Evolutionary conservation across 2,113 vertebrate genomes (phyloP).

Genomic region (Paratilapia polleni): DNA sequence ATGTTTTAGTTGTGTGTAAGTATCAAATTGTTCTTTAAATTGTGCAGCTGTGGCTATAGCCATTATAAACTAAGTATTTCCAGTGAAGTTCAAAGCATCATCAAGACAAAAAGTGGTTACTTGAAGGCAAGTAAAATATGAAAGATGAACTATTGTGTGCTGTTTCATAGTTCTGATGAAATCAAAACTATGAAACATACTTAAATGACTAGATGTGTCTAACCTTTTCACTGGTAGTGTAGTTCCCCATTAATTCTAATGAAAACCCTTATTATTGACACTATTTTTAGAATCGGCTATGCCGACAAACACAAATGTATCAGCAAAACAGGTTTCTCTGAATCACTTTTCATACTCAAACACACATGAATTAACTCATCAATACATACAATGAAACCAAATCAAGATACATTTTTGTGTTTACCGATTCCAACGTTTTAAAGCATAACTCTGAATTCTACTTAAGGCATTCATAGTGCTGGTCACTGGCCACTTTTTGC

Average conservation of each 20-base stretch:
- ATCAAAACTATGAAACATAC: background rate
- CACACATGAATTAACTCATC: background rate
- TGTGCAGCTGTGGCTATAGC: background rate
- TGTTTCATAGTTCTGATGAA: background rate
- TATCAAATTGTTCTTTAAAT: background rate
- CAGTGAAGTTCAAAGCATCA: background rate
- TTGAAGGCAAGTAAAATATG: background rate
- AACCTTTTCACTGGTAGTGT: fast-evolving
- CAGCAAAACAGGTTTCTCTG: background rate
- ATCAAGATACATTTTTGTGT: background rate
- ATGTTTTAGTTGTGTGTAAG: background rate
- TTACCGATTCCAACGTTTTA: background rate
- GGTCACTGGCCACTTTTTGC: background rate
- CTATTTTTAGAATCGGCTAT: fast-evolving
- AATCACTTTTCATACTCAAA: background rate
- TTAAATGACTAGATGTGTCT: background rate
- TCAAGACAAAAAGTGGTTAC: fast-evolving
- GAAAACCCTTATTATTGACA: background rate
- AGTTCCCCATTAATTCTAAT: background rate
- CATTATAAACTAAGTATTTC: background rate
- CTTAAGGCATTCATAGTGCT: no score
- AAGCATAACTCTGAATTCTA: background rate
- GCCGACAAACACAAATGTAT: background rate
- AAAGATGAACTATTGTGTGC: background rate
- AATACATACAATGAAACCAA: background rate